Conservation (phyloP, 1,140 invertebrate species). For the Zelostemma sp. region DNA sequence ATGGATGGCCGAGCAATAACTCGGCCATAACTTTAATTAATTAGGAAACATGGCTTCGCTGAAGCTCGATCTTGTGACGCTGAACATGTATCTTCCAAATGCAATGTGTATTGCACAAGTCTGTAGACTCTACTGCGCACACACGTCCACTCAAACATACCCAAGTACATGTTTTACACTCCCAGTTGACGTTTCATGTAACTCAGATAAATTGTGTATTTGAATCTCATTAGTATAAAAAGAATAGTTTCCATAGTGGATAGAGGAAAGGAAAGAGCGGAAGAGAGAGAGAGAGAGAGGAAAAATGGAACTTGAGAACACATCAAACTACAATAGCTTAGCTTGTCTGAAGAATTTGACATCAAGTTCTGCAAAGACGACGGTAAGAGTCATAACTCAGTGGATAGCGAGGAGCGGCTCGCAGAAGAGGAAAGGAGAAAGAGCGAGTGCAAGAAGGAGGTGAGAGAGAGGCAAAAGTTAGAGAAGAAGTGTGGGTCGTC, state of each 20-base stretch:
- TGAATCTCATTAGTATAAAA: too few species aligned
- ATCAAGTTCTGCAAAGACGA: slow-evolving; percentile 1
- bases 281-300: too few species aligned
- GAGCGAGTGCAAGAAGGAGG: slow-evolving; percentile 20
- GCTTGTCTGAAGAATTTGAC: slow-evolving; percentile 1
- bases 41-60: slow-evolving; percentile 63
- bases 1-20: slow-evolving; percentile 59
- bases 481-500: slow-evolving; percentile 46
- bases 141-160: too few species aligned
- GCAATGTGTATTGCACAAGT: slow-evolving; percentile 29
- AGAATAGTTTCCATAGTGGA: too few species aligned
- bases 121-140: slow-evolving; percentile 21
- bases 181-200: slow-evolving; percentile 6
- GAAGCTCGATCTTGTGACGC: slow-evolving; percentile 62
- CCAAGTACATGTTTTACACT: slow-evolving; percentile 27
- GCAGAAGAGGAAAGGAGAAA: slow-evolving; percentile 30
- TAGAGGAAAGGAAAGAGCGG: too few species aligned
- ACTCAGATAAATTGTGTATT: slow-evolving; percentile 11
- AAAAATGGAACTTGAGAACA: neutral
- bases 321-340: neutral
- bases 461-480: slow-evolving; percentile 37
- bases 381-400: slow-evolving; percentile 10
- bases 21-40: slow-evolving; percentile 68
- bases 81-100: slow-evolving; percentile 52
- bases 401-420: slow-evolving; percentile 39